These are phyloP conservation scores for Callimorpha dominula DNA, from an alignment of 2,888 invertebrate genomes.

Conservation along the genomic window DNA sequence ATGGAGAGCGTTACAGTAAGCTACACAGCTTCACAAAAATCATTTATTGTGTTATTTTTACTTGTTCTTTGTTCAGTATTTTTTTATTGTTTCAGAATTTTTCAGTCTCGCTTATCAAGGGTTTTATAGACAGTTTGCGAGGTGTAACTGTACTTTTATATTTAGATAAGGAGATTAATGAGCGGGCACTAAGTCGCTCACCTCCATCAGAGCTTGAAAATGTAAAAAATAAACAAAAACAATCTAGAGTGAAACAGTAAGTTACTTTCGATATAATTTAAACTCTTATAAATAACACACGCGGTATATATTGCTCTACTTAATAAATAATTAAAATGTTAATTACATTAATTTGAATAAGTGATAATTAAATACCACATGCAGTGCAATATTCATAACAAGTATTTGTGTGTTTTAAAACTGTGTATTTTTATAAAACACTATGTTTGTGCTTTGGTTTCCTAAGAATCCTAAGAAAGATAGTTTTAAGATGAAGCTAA, in stretches of 20 bases:
- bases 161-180: slow-evolving; percentile 92
- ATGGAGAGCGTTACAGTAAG: slow-evolving; percentile 76
- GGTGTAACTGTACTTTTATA: slow-evolving; percentile 92
- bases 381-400: background rate
- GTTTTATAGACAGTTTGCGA: slow-evolving; percentile 92
- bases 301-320: background rate
- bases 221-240: slow-evolving; percentile 77
- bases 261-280: slow-evolving; percentile 40
- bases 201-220: slow-evolving; percentile 81
- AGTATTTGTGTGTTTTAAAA: too few species aligned
- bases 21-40: slow-evolving; percentile 10
- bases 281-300: background rate
- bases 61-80: slow-evolving; percentile 51
- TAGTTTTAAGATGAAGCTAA: too few species aligned
- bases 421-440: too few species aligned
- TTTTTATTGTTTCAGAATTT: slow-evolving; percentile 87
- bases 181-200: slow-evolving; percentile 86
- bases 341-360: background rate
- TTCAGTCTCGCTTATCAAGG: slow-evolving; percentile 89
- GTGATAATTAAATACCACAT: background rate
- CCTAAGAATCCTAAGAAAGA: too few species aligned
- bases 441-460: too few species aligned
- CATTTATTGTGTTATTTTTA: slow-evolving; percentile 34
- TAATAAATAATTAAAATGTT: background rate
- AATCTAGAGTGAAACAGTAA: slow-evolving; percentile 85